These are phyloP conservation scores for Myathropa florea DNA, from an alignment of 2,888 invertebrate genomes.

Conservation along the genomic window DNA sequence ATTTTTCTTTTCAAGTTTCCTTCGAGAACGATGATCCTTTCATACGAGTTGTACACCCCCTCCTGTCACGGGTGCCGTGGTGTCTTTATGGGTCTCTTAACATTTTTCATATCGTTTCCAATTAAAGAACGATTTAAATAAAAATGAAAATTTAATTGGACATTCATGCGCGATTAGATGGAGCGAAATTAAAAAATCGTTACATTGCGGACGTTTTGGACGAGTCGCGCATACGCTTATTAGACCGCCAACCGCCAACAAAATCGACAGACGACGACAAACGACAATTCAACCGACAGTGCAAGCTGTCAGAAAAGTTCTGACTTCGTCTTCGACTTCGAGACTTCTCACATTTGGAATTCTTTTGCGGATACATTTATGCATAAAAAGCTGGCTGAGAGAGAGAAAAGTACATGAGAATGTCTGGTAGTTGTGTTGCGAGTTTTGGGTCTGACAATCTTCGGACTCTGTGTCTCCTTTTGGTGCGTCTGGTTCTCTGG, in stretches of 20 bases:
- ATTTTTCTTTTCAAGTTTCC: too few relatives aligned
- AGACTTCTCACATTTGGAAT: slow-evolving; percentile 60
- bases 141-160: slow-evolving; percentile 68
- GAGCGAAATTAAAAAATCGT: slow-evolving; percentile 71
- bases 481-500: slow-evolving; percentile 42
- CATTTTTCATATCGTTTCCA: slow-evolving; percentile 47
- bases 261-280: not conserved
- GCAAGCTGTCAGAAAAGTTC: slow-evolving; percentile 56
- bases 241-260: slow-evolving; percentile 48
- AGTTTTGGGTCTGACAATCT: slow-evolving; percentile 51
- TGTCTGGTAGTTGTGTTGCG: slow-evolving; percentile 17
- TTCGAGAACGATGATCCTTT: slow-evolving; percentile 1
- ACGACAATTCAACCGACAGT: not conserved
- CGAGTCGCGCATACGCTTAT: slow-evolving; percentile 70
- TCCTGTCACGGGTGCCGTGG: not conserved
- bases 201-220: slow-evolving; percentile 69
- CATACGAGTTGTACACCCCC: not conserved
- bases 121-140: slow-evolving; percentile 69
- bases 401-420: slow-evolving; percentile 13
- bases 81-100: not conserved
- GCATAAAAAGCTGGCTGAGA: slow-evolving; percentile 21
- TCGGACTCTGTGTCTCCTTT: slow-evolving; percentile 48
- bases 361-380: slow-evolving; percentile 54
- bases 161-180: slow-evolving; percentile 70
- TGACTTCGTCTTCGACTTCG: slow-evolving; percentile 37